Conservation (phyloP, 2,113 vertebrate species). For the Merops nubicus region DNA sequence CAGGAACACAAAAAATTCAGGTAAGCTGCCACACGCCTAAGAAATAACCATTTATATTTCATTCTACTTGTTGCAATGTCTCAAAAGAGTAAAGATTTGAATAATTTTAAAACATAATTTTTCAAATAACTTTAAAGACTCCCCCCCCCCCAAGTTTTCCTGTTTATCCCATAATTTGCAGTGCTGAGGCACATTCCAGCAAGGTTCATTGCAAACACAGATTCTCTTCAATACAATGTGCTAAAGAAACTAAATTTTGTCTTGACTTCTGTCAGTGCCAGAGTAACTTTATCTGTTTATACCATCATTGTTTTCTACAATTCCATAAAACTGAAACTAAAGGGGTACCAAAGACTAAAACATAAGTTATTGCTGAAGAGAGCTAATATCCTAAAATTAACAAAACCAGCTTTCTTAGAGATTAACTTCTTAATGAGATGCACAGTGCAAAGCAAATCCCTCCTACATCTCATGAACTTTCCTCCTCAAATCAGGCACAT, state of each 20-base stretch:
- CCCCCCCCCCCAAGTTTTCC: rapidly evolving
- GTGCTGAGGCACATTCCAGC: not conserved
- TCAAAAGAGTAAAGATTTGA: not conserved
- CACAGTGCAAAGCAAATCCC: too few relatives aligned
- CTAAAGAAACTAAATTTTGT: not conserved
- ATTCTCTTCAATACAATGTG: not conserved
- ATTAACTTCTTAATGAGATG: too few relatives aligned
- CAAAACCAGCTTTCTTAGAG: not conserved
- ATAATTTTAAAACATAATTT: not conserved
- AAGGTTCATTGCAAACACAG: rapidly evolving
- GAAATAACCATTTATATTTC: not conserved
- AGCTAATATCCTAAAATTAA: not conserved
- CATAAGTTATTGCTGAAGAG: not conserved
- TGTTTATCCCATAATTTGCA: not conserved
- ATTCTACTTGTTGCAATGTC: not conserved
- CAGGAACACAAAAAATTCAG: not conserved
- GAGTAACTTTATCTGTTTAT: not conserved
- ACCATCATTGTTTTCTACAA: not conserved
- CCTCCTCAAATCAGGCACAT: not conserved
- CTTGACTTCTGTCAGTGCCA: not conserved
- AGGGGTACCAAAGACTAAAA: not conserved
- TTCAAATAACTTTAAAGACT: not conserved
- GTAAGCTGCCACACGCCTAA: not conserved
- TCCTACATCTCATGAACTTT: not conserved
- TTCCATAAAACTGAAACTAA: not conserved